These are phyloP conservation scores for Ranitomeya variabilis DNA, from an alignment of 2,113 vertebrate genomes.

Conservation along the genomic window DNA sequence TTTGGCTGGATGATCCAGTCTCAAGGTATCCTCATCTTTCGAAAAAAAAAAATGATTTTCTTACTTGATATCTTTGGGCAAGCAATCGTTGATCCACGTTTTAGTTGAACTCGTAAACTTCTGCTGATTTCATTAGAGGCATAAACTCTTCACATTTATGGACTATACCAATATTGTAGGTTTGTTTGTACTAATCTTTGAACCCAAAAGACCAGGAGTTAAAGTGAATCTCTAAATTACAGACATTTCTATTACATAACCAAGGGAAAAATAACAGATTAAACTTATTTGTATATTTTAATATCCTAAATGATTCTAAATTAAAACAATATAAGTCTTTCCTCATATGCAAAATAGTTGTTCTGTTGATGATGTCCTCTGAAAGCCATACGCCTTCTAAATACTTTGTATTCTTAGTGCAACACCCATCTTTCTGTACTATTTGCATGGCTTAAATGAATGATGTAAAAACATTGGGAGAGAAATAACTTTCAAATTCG, in stretches of 20 bases:
- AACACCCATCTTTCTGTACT: neutral
- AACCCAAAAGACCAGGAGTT: conserved; percentile 23
- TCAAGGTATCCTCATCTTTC: neutral
- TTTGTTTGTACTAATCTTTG: neutral
- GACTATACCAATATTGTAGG: neutral
- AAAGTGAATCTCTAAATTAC: neutral
- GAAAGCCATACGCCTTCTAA: neutral
- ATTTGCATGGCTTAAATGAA: neutral
- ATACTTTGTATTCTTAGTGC: neutral
- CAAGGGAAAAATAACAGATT: neutral
- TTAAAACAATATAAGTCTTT: neutral
- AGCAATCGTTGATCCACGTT: neutral
- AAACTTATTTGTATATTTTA: no score
- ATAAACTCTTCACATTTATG: neutral
- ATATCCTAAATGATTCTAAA: neutral
- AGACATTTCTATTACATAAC: neutral
- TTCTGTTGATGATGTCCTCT: neutral
- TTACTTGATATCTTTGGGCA: neutral
- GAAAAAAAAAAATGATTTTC: neutral
- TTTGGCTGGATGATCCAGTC: neutral
- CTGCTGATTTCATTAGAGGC: neutral
- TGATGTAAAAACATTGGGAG: neutral
- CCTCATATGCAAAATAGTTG: neutral
- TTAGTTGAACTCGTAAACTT: neutral
- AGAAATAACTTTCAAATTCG: neutral